Base-by-base conservation (phyloP, 2,888 invertebrate genomes). In the Eulithis testata region DNA sequence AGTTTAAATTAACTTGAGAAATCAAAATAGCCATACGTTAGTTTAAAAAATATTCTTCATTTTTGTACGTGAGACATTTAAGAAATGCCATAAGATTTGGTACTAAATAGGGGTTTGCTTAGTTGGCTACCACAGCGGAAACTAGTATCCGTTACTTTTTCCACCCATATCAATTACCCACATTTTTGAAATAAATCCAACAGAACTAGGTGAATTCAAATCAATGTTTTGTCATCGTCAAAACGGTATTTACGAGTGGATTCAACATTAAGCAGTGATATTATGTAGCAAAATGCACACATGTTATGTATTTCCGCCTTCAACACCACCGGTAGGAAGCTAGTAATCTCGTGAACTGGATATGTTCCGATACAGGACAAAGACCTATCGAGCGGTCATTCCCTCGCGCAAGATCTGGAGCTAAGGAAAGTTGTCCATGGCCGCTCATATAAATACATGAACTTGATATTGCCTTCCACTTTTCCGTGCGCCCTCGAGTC, bases 401-500 rank as follows among this genome's bases (percentile, higher is more conserved):
- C 90, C 91, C 88, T 85, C 79, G 71, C 61, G 78, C 74, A 72
- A 63, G 78, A 85, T 88, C 89, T 90, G 88, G 90, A 89, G 76
- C 74, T 56, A 76, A 90, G 87, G 91, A 92, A 93, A 91, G 91
- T 90, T 87, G 89, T 80, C 80, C 74, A 79, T 72, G 71, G 75
- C 76, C 82, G 82, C 82, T 86, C 82, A 86, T 92, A 92, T 92
- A 93, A 91, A 92, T 89, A 82, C 88, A 80, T 91, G 89, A 90
- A 91, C 91, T 90, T 91, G 89, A 90, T 90, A 89, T 81, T 71
- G 73, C 75, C 81, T 72, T 71, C 79, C 92, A 93, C 92, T 92
- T 90, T 90, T 91, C 90, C 86, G 71, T 73, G 82, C 78, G 83
- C 74, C 78, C 74, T 71, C 77, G 80, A 79, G 82, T 74, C 76